Conservation (phyloP, 2,888 invertebrate genomes). For the Octonoba sinensis region DNA sequence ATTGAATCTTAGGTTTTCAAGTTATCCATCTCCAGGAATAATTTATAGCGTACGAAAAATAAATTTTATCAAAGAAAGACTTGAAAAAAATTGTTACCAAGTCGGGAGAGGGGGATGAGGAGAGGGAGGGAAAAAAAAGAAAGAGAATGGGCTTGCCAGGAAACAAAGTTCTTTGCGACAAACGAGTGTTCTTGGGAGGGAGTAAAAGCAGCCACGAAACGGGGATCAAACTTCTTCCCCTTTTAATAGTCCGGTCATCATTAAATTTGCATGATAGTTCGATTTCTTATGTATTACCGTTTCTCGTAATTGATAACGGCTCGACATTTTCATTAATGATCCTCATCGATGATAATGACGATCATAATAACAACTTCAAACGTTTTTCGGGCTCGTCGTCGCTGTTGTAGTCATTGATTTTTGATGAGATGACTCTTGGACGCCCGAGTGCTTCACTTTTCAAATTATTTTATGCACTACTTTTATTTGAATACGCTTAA, state of each 20-base stretch:
- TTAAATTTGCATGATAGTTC: constrained; percentile 54
- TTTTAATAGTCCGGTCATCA: constrained; percentile 24
- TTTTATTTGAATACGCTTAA: constrained; percentile 4
- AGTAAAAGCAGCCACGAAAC: background rate
- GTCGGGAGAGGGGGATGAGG: too few species aligned
- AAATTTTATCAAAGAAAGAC: too few species aligned
- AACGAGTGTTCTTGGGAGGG: background rate
- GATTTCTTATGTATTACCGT: constrained; percentile 45
- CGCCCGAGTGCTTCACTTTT: constrained; percentile 21
- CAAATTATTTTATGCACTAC: constrained; percentile 30
- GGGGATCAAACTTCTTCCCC: background rate
- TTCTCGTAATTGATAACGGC: constrained; percentile 51
- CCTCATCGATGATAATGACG: constrained; percentile 51
- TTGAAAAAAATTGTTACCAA: too few species aligned
- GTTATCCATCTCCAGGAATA: too few species aligned
- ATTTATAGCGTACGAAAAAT: too few species aligned
- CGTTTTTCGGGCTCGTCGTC: constrained; percentile 25
- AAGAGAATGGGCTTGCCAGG: too few species aligned
- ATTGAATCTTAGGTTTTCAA: too few species aligned
- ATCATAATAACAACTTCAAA: constrained; percentile 31
- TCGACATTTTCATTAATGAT: constrained; percentile 55
- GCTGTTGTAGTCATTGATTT: constrained; percentile 36
- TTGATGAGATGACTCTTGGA: constrained; percentile 38
- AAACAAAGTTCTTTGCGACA: too few species aligned
- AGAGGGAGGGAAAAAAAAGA: too few species aligned